Conservation (phyloP, 2,797 vertebrate genomes). For the Nyctalus aviator region DNA sequence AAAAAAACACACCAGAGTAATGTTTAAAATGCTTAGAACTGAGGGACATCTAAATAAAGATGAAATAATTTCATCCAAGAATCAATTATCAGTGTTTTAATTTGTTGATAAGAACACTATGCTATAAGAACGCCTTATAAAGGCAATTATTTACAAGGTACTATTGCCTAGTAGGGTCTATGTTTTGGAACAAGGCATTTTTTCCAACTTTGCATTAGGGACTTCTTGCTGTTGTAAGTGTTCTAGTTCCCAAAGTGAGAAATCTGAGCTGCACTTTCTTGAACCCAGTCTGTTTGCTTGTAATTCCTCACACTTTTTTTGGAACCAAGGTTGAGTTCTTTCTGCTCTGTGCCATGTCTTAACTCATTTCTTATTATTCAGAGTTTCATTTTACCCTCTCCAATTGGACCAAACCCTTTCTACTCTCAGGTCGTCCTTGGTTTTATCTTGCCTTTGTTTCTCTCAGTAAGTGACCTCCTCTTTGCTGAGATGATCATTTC, state of each 20-base stretch:
- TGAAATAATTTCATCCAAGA: slow-evolving; percentile 73
- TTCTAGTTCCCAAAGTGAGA: background rate
- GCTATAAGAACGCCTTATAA: slow-evolving; percentile 28
- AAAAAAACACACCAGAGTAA: background rate
- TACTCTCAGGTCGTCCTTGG: background rate
- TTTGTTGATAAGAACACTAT: slow-evolving; percentile 66
- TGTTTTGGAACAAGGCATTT: slow-evolving; percentile 8
- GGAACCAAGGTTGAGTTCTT: background rate
- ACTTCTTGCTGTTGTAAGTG: background rate
- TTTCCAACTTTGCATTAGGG: slow-evolving; percentile 15
- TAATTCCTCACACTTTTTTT: background rate
- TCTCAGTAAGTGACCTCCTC: background rate
- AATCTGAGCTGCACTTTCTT: background rate
- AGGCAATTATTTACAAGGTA: slow-evolving; percentile 23
- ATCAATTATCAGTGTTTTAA: slow-evolving; percentile 52
- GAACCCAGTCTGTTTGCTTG: background rate
- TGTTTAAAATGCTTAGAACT: slow-evolving; percentile 58
- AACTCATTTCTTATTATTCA: background rate
- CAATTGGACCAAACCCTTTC: background rate
- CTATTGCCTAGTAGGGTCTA: background rate
- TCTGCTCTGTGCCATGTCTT: background rate
- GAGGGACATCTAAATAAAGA: slow-evolving; percentile 54
- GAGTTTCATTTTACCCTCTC: background rate
- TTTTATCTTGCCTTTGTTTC: background rate
- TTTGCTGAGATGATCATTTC: background rate